Conservation (phyloP, 2,113 vertebrate species). For the Notarius lentiginosus region DNA sequence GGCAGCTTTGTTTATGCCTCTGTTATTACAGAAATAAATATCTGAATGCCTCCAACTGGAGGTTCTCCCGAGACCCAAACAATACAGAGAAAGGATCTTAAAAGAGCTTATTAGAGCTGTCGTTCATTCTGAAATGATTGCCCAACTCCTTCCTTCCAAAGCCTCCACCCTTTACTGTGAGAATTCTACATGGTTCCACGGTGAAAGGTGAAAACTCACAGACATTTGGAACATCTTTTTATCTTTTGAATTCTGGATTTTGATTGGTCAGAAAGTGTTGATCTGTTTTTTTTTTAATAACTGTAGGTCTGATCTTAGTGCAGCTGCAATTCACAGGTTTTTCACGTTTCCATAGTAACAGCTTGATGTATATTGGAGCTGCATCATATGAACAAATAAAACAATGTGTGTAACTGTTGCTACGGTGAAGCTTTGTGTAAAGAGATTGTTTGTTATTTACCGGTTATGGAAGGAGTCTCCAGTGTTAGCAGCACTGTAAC, state of each 20-base stretch:
- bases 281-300: neutral
- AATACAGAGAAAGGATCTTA: neutral
- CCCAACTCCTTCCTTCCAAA: neutral
- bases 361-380: too few species aligned
- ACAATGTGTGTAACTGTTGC: too few species aligned
- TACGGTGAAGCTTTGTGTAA: too few species aligned
- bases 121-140: neutral
- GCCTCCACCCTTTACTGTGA: neutral
- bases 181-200: too few species aligned
- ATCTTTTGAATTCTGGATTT: neutral
- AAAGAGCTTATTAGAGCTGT: neutral
- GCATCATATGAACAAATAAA: too few species aligned
- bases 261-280: neutral
- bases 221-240: neutral
- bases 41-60: neutral
- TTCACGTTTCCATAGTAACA: neutral
- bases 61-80: neutral
- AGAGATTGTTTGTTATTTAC: too few species aligned
- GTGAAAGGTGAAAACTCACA: neutral
- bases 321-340: neutral
- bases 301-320: neutral
- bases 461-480: too few species aligned
- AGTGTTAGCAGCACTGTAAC: too few species aligned
- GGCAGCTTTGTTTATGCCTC: neutral
- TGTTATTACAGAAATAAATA: slow-evolving; percentile 5